Conservation (phyloP, 92 coral and sea anemone genomes). For the Umimayanthus chanpuru region DNA sequence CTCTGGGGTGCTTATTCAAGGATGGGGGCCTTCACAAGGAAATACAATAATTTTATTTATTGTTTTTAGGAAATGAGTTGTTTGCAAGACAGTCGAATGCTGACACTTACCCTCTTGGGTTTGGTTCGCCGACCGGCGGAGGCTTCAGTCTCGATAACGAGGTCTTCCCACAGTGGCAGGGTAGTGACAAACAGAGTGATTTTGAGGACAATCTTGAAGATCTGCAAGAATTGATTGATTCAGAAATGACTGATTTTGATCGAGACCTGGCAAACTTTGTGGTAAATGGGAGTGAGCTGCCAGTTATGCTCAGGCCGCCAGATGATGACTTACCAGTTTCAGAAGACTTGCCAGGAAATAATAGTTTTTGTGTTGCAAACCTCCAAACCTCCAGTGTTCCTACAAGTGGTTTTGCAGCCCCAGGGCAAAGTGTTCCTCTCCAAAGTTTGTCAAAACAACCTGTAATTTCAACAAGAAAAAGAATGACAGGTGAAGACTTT, state of each 20-base stretch:
- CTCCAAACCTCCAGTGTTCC: neutral
- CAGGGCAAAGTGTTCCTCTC: neutral
- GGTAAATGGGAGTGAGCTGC: constrained; percentile 40
- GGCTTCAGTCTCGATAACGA: constrained; percentile 31
- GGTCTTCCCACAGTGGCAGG: constrained; percentile 32
- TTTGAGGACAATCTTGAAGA: constrained; percentile 40
- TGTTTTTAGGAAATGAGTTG: constrained; percentile 29
- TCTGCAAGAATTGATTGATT: constrained; percentile 37
- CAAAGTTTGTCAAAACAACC: neutral
- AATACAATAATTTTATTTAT: neutral
- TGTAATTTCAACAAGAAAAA: constrained; percentile 18
- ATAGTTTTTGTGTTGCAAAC: neutral
- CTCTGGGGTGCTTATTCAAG: too few species aligned
- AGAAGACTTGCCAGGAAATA: constrained; percentile 1
- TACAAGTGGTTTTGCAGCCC: neutral
- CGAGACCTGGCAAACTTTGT: constrained; percentile 33
- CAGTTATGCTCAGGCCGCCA: constrained; percentile 25
- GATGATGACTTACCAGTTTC: neutral
- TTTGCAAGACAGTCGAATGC: constrained; percentile 41
- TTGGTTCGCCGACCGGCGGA: constrained; percentile 27
- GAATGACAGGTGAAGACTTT: neutral
- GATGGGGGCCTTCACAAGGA: neutral
- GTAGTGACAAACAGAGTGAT: constrained; percentile 44
- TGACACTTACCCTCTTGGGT: constrained; percentile 36
- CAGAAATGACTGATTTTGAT: constrained; percentile 43